phyloP scores from a whole-genome alignment of 2,797 vertebrate genomes.

The Galago senegalensis region DNA sequence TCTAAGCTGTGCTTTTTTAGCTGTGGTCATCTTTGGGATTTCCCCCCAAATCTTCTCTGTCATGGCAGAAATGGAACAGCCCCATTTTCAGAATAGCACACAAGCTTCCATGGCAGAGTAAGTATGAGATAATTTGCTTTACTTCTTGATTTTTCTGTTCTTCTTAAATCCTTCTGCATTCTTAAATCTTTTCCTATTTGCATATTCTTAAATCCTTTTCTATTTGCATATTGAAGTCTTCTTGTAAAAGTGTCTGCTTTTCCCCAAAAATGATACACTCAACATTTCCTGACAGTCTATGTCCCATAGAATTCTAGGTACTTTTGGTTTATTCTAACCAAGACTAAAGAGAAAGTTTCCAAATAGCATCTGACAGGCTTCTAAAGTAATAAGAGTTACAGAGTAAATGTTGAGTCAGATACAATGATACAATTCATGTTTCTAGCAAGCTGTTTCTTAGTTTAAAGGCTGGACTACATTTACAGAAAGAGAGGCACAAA shows the following conservation, averaged over 20 bases:
- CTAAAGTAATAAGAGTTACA: conserved; percentile 72
- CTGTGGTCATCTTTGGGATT: conserved; percentile 82
- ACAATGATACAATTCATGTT: conserved; percentile 72
- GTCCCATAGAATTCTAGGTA: conserved; percentile 84
- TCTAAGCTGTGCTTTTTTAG: conserved; percentile 77
- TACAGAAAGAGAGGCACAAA: not conserved
- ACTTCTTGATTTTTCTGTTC: conserved; percentile 70
- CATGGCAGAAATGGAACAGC: conserved; percentile 74
- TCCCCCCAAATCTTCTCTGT: conserved; percentile 76
- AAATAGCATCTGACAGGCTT: conserved; percentile 76
- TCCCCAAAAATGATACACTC: conserved; percentile 69
- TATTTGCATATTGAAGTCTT: conserved; percentile 77
- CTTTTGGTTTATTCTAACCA: conserved; percentile 82
- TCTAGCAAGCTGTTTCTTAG: conserved; percentile 75
- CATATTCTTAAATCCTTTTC: conserved; percentile 72
- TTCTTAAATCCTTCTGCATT: conserved; percentile 73
- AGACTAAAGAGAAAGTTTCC: conserved; percentile 79
- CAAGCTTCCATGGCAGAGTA: conserved; percentile 55
- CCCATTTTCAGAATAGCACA: conserved; percentile 60
- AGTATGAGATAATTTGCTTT: conserved; percentile 61
- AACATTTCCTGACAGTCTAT: conserved; percentile 81
- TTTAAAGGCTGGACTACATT: conserved; percentile 56
- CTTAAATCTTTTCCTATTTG: conserved; percentile 69
- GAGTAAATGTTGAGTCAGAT: conserved; percentile 76
- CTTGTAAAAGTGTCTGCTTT: conserved; percentile 78